Percentiles rank a stretch among this genome's conserved stretches.
phyloP scores from a whole-genome alignment of 2,797 vertebrate species.

The Enteromius radiatus region DNA sequence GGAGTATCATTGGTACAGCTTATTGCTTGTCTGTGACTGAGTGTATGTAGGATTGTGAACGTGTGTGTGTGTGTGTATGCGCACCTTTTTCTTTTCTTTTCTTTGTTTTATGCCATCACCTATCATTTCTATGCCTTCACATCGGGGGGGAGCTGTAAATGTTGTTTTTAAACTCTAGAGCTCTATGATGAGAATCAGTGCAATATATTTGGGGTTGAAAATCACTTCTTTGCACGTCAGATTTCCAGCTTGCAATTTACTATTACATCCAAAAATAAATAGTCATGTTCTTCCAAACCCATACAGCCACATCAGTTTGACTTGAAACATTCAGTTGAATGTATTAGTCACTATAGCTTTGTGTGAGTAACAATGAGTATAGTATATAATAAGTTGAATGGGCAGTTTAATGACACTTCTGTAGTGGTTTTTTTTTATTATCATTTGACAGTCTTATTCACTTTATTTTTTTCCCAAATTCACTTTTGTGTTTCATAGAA shows the following conservation, averaged over 20 bases:
- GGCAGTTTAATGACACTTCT: neutral
- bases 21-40: conserved; percentile 9
- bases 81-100: neutral
- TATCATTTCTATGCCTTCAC: neutral
- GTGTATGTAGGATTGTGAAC: conserved; percentile 11
- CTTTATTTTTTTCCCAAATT: neutral
- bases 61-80: neutral
- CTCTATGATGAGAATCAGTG: conserved; percentile 17
- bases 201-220: conserved; percentile 2
- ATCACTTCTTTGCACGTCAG: neutral
- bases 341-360: neutral
- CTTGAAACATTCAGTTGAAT: neutral
- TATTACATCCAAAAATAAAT: no score
- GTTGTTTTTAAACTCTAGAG: neutral
- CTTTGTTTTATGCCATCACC: neutral
- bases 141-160: neutral
- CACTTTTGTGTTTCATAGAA: neutral
- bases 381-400: neutral
- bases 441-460: neutral
- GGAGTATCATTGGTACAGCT: conserved; percentile 9
- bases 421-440: neutral
- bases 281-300: neutral
- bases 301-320: neutral
- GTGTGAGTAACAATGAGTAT: neutral
- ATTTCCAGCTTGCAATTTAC: neutral